Conservation (phyloP, 2,797 vertebrate genomes). For the Synanceia verrucosa region DNA sequence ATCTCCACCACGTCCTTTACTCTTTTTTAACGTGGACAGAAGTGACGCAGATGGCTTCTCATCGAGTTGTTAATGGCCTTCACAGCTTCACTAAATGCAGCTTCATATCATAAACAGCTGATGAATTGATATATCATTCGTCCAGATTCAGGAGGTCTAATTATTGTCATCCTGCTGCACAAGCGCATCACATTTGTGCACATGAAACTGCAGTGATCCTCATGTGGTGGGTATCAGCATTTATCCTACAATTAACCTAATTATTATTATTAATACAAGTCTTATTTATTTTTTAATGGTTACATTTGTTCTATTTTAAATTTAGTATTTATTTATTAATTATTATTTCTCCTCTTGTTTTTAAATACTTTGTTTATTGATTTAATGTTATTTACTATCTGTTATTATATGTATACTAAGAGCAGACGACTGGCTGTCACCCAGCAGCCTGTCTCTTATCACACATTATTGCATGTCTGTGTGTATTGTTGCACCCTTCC, state of each 20-base stretch:
- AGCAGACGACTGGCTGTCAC: not conserved
- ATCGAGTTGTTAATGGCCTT: conserved; percentile 7
- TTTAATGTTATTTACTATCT: not conserved
- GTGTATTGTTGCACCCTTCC: not conserved
- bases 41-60: conserved; percentile 2
- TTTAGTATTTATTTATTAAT: not conserved
- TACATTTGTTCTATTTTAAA: not conserved
- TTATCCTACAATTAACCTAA: no score
- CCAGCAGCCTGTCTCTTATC: conserved; percentile 1
- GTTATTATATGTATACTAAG: not conserved
- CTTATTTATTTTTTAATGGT: no score
- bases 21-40: not conserved
- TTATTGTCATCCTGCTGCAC: not conserved
- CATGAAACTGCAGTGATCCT: not conserved
- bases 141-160: not conserved
- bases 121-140: no score
- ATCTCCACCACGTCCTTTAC: conserved; percentile 17
- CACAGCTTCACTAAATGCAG: not conserved
- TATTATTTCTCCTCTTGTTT: no score
- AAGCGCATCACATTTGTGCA: not conserved
- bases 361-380: no score
- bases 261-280: no score
- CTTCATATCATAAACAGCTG: conserved; percentile 6
- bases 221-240: not conserved
- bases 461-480: not conserved